Evolutionary conservation across 2,797 vertebrate species (phyloP), one percentile per base, ranked within the genome.

Genomic region (Botia kubotai): DNA sequence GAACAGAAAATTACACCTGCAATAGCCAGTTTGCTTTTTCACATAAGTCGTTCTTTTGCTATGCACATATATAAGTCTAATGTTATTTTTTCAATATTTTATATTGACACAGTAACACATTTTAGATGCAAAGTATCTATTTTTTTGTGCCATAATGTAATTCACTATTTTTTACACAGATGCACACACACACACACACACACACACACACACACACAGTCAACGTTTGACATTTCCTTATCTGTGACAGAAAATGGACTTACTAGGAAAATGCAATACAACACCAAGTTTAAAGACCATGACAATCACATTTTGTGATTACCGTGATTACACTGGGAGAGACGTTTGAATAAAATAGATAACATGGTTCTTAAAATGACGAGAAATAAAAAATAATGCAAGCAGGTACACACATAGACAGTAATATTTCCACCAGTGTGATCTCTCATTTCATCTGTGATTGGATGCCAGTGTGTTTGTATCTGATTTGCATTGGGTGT

Each of bases 381-480:
- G 77, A 63, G 63, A 77, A 85, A 75, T 89, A 87, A 89, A 91
- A 89, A 91, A 90, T 89, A 88, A 90, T 89, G 88, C 82, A 85
- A 88, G 87, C 87, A 73, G 83, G 89, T 88, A 26, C 83, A 84
- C 72, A 82, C 84, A 83, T 85, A 87, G 85, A 87, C 80, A 87
- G 82, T 60, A 46, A 75, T 60, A 87, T 89, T 87, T 79, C 86
- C 83, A 87, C 84, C 82, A 89, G 82, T 55, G 58, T 84, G 78
- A 84, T 90, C 87, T 86, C 19, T 72, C 67, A 72, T 82, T 87
- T 87, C 82, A 86, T 91, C 85, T 85, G 72, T 84, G 87, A 87
- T 91, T 87, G 81, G 76, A 72, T 72, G 72, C 60, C 80, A 74
- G 48, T 0, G 2, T 39, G 80, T 60, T 55, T 84, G 86, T 89